Conservation (phyloP, 1,140 invertebrate species). For the Mamestra configurata region DNA sequence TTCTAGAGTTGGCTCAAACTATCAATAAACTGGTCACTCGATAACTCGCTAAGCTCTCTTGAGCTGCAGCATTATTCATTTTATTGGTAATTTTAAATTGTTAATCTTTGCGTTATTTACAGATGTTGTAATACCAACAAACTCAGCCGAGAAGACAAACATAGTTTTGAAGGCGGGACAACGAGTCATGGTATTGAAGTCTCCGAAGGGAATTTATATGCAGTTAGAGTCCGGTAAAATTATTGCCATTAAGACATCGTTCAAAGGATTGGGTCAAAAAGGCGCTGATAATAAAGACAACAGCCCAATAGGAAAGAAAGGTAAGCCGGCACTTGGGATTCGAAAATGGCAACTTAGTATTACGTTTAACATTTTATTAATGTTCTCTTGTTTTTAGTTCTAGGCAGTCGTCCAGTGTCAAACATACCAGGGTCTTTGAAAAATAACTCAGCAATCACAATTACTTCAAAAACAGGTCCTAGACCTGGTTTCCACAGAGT, state of each 20-base stretch:
- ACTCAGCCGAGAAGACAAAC: conserved; percentile 94
- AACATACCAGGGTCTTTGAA: conserved; percentile 90
- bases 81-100: not conserved
- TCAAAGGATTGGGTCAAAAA: conserved; percentile 91
- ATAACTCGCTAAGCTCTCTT: too few species aligned
- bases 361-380: not conserved
- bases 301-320: conserved; percentile 82
- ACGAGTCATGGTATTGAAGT: conserved; percentile 97
- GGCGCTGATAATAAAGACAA: conserved; percentile 89
- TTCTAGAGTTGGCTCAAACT: too few species aligned
- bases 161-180: conserved; percentile 97
- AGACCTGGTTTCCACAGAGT: conserved; percentile 79
- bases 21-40: too few species aligned
- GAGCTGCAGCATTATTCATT: not conserved
- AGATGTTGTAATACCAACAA: conserved; percentile 98
- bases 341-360: not conserved
- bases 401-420: conserved; percentile 84
- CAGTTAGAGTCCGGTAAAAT: conserved; percentile 98
- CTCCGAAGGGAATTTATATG: conserved; percentile 98
- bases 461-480: conserved; percentile 89
- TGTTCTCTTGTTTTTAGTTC: conserved; percentile 71
- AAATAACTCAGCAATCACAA: conserved; percentile 91
- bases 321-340: conserved; percentile 57
- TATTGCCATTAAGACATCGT: conserved; percentile 96
- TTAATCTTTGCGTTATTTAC: conserved; percentile 57